phyloP scores from a whole-genome alignment of 2,113 vertebrate species.

The Hippocampus abdominalis region DNA sequence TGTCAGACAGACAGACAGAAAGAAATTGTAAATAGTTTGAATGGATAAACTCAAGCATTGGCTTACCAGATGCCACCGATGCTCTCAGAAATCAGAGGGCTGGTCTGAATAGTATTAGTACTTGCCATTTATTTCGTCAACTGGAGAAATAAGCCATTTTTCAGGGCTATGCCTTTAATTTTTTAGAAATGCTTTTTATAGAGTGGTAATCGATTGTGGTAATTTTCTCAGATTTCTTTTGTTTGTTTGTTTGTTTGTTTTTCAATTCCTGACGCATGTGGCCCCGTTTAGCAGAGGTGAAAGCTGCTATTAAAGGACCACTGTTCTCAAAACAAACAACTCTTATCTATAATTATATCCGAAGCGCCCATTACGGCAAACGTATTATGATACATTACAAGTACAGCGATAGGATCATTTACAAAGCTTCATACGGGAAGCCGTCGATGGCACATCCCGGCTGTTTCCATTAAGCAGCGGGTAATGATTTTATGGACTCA shows the following conservation, averaged over 20 bases:
- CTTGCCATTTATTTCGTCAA: no score
- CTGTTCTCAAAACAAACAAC: slow-evolving; percentile 40
- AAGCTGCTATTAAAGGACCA: slow-evolving; percentile 28
- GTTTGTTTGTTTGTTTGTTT: background rate
- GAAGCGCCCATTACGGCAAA: slow-evolving; percentile 32
- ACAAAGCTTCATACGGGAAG: slow-evolving; percentile 5
- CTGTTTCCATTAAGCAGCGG: slow-evolving; percentile 10
- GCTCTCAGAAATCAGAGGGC: no score
- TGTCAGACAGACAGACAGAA: no score
- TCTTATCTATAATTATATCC: slow-evolving; percentile 51
- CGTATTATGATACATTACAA: slow-evolving; percentile 27
- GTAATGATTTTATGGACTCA: slow-evolving; percentile 14
- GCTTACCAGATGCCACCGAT: no score
- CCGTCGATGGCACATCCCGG: background rate
- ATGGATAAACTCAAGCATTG: no score
- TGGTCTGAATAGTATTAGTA: no score
- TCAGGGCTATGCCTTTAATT: no score
- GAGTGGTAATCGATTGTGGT: no score
- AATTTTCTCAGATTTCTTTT: no score
- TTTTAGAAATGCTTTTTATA: no score
- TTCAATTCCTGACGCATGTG: background rate
- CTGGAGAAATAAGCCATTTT: no score
- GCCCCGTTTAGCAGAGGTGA: slow-evolving; percentile 2
- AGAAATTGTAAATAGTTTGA: no score
- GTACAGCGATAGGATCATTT: slow-evolving; percentile 8